Base-by-base conservation (phyloP, 37 sponge, comb jelly and placozoan species). In the Hexactinellida sp. region DNA sequence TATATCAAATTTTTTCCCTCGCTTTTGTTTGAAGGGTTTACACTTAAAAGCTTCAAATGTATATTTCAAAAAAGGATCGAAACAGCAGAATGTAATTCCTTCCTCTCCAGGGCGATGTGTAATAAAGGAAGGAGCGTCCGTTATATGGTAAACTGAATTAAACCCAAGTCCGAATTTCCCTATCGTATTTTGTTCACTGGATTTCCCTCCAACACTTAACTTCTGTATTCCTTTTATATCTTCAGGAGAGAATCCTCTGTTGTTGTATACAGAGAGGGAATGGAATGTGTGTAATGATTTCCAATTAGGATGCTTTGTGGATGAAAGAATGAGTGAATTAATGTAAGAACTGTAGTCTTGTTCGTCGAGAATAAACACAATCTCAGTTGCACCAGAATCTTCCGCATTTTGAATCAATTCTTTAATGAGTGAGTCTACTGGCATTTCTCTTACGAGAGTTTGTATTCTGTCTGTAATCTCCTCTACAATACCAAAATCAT, bases 351-450 rank as follows among this genome's bases (percentile, higher is more conserved):
- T 63, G 76, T 63, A 63, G 13, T 63, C 76, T n/a, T 63, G 76
- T 7, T 10, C 76, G 13, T 63, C 76, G 3, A 63, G 30, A 7
- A 63, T 63, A n/a, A 63, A 63, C 13, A 63, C 32, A 28, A 63
- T 63, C 13, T 63, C 76, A 63, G 76, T 63, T n/a, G 76, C 76
- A 19, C 76, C 30, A 21, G 76, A n/a, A 10, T 25, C 76, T 28
- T 63, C 76, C 30, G 76, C 76, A 63, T 63, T 63, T n/a, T 63
- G 76, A 63, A 63, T 63, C 28, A 63, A n/a, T 63, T 63, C 76
- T 63, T 63, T 63, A 63, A 63, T n/a, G 28, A 63, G 76, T 21
- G 76, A 25, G 13, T 63, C 32, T 3, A 63, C 13, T 63, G 76
- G 76, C 21, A 63, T 63, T 10, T 63, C 76, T 63, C 76, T 10